A percentile compares a stretch with the other conserved stretches of the same genome.
These are phyloP conservation scores for Embiotoca jacksoni DNA, from an alignment of 2,113 vertebrate genomes.

Conservation along the genomic window DNA sequence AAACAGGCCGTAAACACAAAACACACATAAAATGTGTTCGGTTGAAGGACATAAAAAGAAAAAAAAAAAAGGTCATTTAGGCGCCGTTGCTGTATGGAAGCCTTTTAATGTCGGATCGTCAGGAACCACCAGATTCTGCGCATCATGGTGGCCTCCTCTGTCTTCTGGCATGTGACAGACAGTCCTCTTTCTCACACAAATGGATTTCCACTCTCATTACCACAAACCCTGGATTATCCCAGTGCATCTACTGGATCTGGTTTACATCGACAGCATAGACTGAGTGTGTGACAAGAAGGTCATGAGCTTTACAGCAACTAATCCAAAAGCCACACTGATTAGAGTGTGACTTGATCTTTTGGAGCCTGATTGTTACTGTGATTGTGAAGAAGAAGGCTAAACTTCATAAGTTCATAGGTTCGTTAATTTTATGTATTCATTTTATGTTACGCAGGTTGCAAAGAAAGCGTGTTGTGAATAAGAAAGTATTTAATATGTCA, in stretches of 20 bases:
- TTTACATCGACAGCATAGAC: slow-evolving; percentile 55
- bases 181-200: slow-evolving; percentile 29
- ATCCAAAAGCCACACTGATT: slow-evolving; percentile 17
- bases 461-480: not conserved
- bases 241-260: slow-evolving; percentile 54
- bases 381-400: not conserved
- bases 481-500: not conserved
- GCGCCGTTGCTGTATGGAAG: slow-evolving; percentile 33
- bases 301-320: slow-evolving; percentile 36
- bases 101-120: slow-evolving; percentile 23
- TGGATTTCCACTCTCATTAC: slow-evolving; percentile 63
- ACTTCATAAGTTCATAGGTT: not conserved
- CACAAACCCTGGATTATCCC: slow-evolving; percentile 57
- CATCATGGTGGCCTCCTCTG: slow-evolving; percentile 56
- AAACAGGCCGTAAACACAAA: slow-evolving; percentile 49
- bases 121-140: slow-evolving; percentile 40
- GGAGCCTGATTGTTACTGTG: slow-evolving; percentile 3
- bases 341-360: slow-evolving; percentile 18
- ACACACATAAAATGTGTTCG: slow-evolving; percentile 53
- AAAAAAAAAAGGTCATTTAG: slow-evolving; percentile 49
- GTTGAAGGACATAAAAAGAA: slow-evolving; percentile 26
- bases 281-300: slow-evolving; percentile 43
- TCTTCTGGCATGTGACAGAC: slow-evolving; percentile 52
- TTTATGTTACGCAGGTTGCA: too few relatives aligned
- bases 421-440: not conserved